Percentiles rank a stretch among this genome's conserved stretches.
Evolutionary conservation across 1,140 invertebrate species (phyloP).

Genomic region (Nephila pilipes): DNA sequence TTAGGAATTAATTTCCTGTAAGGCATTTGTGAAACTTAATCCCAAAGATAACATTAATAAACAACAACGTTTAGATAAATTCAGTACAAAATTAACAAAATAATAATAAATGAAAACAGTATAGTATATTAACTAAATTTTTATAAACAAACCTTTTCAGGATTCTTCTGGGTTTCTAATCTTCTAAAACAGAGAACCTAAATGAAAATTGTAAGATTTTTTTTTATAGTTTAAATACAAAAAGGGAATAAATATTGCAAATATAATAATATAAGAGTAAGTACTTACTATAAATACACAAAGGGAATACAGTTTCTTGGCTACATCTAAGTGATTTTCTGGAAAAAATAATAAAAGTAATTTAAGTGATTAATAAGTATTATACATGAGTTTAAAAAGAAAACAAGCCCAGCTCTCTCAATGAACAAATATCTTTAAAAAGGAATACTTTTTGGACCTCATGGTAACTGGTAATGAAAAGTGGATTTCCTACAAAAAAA

Average conservation of each 20-base stretch:
- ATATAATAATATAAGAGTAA: background rate
- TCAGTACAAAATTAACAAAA: too few relatives aligned
- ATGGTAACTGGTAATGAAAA: too few relatives aligned
- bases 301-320: conserved; percentile 53
- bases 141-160: conserved; percentile 27
- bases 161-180: conserved; percentile 28
- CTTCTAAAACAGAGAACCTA: conserved; percentile 55
- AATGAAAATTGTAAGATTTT: background rate
- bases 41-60: too few relatives aligned
- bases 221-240: background rate
- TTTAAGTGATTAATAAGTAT: background rate
- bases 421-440: too few relatives aligned
- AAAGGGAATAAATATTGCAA: background rate
- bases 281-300: conserved; percentile 57
- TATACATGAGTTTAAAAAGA: too few relatives aligned
- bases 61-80: too few relatives aligned
- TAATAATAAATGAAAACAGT: too few relatives aligned
- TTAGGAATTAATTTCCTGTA: too few relatives aligned
- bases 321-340: conserved; percentile 6
- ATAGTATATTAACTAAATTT: background rate
- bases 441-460: too few relatives aligned
- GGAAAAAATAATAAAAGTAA: conserved; percentile 14
- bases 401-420: too few relatives aligned
- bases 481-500: too few relatives aligned
- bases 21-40: too few relatives aligned